These are phyloP conservation scores for Noctua fimbriata DNA, from an alignment of 2,888 invertebrate species.

Conservation along the genomic window DNA sequence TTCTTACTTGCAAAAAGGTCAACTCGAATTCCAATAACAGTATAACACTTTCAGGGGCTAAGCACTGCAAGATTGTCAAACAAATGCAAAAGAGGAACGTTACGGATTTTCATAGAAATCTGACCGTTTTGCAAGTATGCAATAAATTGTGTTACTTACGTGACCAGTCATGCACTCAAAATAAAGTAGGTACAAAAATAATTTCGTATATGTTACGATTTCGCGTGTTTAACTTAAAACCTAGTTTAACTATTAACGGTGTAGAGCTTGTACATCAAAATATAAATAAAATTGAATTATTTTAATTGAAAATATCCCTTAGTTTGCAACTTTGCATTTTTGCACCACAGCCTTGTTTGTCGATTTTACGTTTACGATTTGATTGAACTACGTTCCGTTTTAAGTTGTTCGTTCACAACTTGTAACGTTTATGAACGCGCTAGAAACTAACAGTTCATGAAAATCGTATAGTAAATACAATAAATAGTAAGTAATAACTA, in stretches of 20 bases:
- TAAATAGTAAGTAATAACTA: too few relatives aligned
- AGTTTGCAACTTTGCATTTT: not conserved
- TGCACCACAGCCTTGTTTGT: constrained; percentile 13
- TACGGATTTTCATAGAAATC: constrained; percentile 40
- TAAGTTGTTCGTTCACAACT: not conserved
- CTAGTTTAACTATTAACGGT: constrained; percentile 21
- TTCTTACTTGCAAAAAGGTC: constrained; percentile 67
- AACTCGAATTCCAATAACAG: constrained; percentile 34
- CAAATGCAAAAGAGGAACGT: not conserved
- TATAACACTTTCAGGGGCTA: not conserved
- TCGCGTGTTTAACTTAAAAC: constrained; percentile 25
- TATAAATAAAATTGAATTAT: constrained; percentile 11
- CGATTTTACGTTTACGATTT: constrained; percentile 3
- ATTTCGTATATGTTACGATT: constrained; percentile 4
- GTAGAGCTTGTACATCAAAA: constrained; percentile 31
- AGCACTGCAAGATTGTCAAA: constrained; percentile 2
- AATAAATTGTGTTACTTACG: constrained; percentile 69
- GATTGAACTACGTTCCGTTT: constrained; percentile 20
- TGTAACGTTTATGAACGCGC: too few relatives aligned
- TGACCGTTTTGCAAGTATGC: constrained; percentile 70
- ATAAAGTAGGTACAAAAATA: constrained; percentile 16
- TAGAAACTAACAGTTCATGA: not conserved
- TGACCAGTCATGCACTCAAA: constrained; percentile 59
- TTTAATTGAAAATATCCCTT: not conserved
- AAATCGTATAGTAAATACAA: not conserved